These are phyloP conservation scores for Akabosia matsudoensis DNA, from an alignment of 1,140 invertebrate genomes.

Conservation along the genomic window DNA sequence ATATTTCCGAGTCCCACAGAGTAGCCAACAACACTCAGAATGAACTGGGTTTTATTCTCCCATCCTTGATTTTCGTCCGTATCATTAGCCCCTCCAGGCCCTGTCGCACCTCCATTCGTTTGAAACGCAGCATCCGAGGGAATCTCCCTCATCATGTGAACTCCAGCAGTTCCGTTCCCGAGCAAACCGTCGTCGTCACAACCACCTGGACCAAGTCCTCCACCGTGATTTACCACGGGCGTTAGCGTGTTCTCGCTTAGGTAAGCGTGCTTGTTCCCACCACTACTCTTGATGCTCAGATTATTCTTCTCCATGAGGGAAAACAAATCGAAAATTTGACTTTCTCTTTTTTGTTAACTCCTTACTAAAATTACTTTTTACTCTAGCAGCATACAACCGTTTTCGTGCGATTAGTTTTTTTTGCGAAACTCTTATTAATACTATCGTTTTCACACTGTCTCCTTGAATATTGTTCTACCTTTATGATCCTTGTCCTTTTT, in stretches of 20 bases:
- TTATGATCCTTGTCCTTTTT: not conserved
- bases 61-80: conserved; percentile 37
- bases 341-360: not conserved
- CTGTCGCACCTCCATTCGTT: conserved; percentile 64
- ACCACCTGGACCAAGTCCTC: not conserved
- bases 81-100: conserved; percentile 38
- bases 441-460: not conserved
- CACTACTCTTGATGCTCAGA: not conserved
- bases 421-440: not conserved
- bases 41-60: conserved; percentile 74
- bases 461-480: not conserved
- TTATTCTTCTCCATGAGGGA: conserved; percentile 11
- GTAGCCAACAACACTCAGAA: conserved; percentile 84
- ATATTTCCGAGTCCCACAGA: conserved; percentile 89
- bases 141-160: conserved; percentile 46
- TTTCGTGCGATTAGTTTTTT: not conserved
- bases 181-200: conserved; percentile 36
- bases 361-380: not conserved
- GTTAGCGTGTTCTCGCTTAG: conserved; percentile 14
- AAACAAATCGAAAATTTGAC: not conserved
- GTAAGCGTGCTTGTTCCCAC: not conserved
- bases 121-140: conserved; percentile 45
- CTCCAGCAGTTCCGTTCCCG: conserved; percentile 43
- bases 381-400: not conserved
- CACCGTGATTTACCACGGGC: conserved; percentile 6